A percentile compares a stretch with the other conserved stretches of the same genome.
phyloP scores from a whole-genome alignment of 1,140 invertebrate genomes.

The Tribolium castaneum region DNA sequence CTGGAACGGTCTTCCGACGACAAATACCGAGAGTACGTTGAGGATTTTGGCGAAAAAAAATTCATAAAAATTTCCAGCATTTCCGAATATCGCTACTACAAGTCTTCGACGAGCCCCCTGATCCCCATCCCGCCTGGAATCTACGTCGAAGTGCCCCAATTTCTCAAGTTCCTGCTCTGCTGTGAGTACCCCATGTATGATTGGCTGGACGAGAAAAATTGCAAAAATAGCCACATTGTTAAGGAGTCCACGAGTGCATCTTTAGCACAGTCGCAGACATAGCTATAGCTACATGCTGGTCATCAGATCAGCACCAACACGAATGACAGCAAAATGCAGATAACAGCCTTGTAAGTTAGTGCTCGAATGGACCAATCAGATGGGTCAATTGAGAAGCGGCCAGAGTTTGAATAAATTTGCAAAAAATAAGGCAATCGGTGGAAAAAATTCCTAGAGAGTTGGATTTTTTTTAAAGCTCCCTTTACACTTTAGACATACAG shows the following conservation, averaged over 20 bases:
- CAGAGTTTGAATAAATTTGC: too few species aligned
- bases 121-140: constrained; percentile 87
- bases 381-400: neutral
- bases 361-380: constrained; percentile 7
- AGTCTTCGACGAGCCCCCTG: constrained; percentile 85
- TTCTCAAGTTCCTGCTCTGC: constrained; percentile 84
- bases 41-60: neutral
- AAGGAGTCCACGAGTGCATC: constrained; percentile 81
- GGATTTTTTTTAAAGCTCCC: too few species aligned
- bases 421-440: too few species aligned
- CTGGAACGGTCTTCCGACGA: constrained; percentile 88
- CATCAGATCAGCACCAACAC: constrained; percentile 61
- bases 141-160: constrained; percentile 84
- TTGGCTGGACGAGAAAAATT: constrained; percentile 73
- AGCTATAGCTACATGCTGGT: constrained; percentile 75
- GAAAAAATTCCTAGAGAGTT: too few species aligned
- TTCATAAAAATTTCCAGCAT: constrained; percentile 69
- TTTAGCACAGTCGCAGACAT: constrained; percentile 79
- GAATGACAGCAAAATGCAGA: constrained; percentile 46
- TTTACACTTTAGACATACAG: too few species aligned
- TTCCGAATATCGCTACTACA: constrained; percentile 86
- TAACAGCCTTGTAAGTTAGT: constrained; percentile 26
- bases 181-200: constrained; percentile 91
- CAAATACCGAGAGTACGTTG: constrained; percentile 84
- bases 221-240: constrained; percentile 71